Evolutionary conservation across 2,797 vertebrate species (phyloP).

Genomic region (Nyctibius grandis): DNA sequence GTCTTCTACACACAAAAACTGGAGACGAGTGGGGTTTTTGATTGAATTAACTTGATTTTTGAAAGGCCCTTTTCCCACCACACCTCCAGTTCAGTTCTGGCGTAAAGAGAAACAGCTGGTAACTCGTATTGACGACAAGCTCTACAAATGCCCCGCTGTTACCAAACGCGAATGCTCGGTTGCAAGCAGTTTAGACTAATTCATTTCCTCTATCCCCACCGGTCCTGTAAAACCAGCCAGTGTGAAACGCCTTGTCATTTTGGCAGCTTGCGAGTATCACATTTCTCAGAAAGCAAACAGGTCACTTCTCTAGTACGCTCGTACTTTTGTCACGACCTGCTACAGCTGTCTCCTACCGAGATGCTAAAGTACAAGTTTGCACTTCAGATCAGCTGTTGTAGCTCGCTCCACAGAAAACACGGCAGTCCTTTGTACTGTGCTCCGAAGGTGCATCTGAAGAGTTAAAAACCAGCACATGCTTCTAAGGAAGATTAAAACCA

Average conservation of each 20-base stretch:
- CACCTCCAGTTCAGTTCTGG: not conserved
- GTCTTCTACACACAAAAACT: not conserved
- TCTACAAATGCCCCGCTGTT: not conserved
- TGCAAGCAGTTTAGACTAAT: not conserved
- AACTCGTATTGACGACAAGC: not conserved
- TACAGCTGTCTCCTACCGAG: rapidly evolving
- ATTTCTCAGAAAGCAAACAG: not conserved
- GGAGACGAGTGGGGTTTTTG: rapidly evolving
- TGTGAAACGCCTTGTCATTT: not conserved
- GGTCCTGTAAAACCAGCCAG: not conserved
- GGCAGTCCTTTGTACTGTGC: not conserved
- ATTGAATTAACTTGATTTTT: not conserved
- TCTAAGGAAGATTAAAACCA: not conserved
- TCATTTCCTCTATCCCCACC: not conserved
- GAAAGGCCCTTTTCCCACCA: not conserved
- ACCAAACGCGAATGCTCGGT: not conserved
- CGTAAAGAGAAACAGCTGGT: not conserved
- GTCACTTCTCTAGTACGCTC: not conserved
- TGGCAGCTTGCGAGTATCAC: not conserved
- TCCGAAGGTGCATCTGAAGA: not conserved
- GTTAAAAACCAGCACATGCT: not conserved
- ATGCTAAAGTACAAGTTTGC: not conserved
- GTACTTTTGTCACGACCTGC: not conserved
- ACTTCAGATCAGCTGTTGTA: not conserved
- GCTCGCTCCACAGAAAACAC: not conserved